These are phyloP conservation scores for Drosophila nigrodunni DNA, from an alignment of 1,140 invertebrate genomes.

Conservation along the genomic window DNA sequence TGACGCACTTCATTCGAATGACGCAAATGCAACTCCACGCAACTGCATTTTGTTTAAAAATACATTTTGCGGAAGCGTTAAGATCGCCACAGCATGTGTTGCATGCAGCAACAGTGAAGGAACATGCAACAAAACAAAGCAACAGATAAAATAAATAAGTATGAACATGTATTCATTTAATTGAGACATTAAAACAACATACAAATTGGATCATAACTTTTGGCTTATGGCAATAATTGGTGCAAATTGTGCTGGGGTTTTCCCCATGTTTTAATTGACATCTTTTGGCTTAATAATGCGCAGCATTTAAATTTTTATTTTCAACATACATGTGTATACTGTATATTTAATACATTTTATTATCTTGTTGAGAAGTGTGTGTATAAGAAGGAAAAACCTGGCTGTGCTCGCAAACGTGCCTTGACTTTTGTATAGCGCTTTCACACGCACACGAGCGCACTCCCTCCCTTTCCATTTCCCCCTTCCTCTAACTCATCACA, in stretches of 20 bases:
- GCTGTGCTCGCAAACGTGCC: conserved; percentile 31
- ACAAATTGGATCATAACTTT: conserved; percentile 26
- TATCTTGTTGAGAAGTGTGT: conserved; percentile 32
- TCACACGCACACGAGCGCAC: conserved; percentile 55
- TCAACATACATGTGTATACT: conserved; percentile 7
- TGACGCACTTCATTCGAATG: conserved; percentile 66
- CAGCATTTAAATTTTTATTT: conserved; percentile 23
- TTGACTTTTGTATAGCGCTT: conserved; percentile 50
- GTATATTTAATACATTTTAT: conserved; percentile 24
- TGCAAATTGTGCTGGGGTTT: conserved; percentile 39
- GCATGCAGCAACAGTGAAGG: conserved; percentile 19
- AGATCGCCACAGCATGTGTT: conserved; percentile 18
- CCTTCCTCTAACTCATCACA: not conserved
- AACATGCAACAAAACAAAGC: not conserved
- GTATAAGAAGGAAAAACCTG: conserved; percentile 28
- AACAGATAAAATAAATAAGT: conserved; percentile 2
- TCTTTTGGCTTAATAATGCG: conserved; percentile 18
- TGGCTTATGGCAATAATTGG: conserved; percentile 21
- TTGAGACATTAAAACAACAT: conserved; percentile 6
- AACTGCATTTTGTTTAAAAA: conserved; percentile 40
- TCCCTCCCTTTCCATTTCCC: conserved; percentile 13
- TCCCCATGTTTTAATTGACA: conserved; percentile 29
- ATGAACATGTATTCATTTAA: not conserved
- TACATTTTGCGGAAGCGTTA: conserved; percentile 61
- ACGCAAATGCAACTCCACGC: conserved; percentile 65